Conservation (phyloP, 2,113 vertebrate species). For the Carlito syrichta region DNA sequence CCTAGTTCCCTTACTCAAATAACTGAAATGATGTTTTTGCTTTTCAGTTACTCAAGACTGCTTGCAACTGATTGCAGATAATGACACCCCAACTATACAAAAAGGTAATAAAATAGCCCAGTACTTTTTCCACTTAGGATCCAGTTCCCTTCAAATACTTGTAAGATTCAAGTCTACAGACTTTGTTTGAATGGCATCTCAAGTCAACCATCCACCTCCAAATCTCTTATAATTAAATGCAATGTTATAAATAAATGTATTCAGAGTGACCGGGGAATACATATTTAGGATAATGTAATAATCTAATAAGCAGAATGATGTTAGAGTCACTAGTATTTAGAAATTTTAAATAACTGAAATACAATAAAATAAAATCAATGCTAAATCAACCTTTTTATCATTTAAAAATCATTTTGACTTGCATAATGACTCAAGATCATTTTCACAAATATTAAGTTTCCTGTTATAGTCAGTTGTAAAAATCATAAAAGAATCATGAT, state of each 20-base stretch:
- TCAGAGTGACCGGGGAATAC: neutral
- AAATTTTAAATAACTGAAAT: neutral
- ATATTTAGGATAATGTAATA: neutral
- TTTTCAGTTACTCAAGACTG: slow-evolving; percentile 89
- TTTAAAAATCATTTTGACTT: neutral
- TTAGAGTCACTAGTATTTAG: neutral
- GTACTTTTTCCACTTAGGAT: neutral
- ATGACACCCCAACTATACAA: slow-evolving; percentile 82
- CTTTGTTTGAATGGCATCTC: neutral
- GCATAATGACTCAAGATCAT: neutral
- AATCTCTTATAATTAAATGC: neutral
- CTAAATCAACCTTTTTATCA: neutral
- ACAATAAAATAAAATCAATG: neutral
- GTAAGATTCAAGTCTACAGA: no score
- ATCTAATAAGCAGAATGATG: neutral
- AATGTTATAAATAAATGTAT: neutral
- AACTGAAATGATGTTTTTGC: slow-evolving; percentile 61
- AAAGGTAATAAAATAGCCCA: slow-evolving; percentile 85
- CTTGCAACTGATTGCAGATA: slow-evolving; percentile 92
- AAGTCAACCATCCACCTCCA: neutral
- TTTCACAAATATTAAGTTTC: neutral
- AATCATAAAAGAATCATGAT: neutral
- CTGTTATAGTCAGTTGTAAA: neutral
- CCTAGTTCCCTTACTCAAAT: neutral
- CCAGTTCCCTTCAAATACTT: neutral